phyloP scores from a whole-genome alignment of 2,888 invertebrate species.

The Phaonia tiefii region DNA sequence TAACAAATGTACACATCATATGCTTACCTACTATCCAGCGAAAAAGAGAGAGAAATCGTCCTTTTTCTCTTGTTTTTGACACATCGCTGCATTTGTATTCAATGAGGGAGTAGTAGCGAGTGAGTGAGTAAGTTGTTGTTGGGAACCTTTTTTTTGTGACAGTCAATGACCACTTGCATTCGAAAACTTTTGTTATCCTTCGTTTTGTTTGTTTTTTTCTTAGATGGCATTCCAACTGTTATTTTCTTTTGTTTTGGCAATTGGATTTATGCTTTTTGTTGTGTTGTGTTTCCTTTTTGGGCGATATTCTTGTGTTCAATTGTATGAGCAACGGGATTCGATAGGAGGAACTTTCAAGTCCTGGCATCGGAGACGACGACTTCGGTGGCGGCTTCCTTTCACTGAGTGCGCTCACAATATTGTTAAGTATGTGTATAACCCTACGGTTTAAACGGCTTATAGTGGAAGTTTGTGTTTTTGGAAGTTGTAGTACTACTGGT shows the following conservation, averaged over 20 bases:
- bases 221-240: slow-evolving; percentile 16
- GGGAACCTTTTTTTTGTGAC: slow-evolving; percentile 42
- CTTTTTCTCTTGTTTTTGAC: slow-evolving; percentile 28
- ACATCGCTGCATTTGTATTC: slow-evolving; percentile 16
- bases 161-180: slow-evolving; percentile 53
- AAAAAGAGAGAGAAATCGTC: not conserved
- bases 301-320: not conserved
- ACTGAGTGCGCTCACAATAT: not conserved
- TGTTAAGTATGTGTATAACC: slow-evolving; percentile 4
- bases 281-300: not conserved
- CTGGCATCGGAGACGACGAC: too few relatives aligned
- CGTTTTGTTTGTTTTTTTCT: not conserved
- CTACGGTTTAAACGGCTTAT: slow-evolving; percentile 28
- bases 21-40: slow-evolving; percentile 8
- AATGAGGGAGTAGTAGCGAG: not conserved
- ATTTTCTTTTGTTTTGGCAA: not conserved
- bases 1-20: not conserved
- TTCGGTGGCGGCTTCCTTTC: slow-evolving; percentile 30
- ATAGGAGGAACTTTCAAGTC: not conserved
- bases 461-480: slow-evolving; percentile 20
- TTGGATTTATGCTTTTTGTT: slow-evolving; percentile 14
- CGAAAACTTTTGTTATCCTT: slow-evolving; percentile 5
- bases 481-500: not conserved
- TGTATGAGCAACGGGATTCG: not conserved
- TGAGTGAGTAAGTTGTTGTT: slow-evolving; percentile 36